These are phyloP conservation scores for Rhabdophis nuchalis DNA, from an alignment of 2,797 vertebrate species.

Conservation along the genomic window DNA sequence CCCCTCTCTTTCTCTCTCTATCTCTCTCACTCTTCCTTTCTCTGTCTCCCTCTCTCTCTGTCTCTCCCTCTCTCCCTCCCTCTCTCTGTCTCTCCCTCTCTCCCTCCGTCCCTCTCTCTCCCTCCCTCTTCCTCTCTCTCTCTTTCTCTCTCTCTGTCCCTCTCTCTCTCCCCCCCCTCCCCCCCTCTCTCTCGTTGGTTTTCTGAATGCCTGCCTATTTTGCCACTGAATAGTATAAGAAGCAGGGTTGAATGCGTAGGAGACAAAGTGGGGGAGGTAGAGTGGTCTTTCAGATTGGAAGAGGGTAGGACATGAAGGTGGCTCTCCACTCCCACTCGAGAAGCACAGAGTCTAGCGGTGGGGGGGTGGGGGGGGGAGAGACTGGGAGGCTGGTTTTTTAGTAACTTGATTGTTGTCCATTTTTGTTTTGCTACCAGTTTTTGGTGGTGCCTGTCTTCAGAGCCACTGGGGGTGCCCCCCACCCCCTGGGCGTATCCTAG, in stretches of 20 bases:
- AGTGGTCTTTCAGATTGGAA: neutral
- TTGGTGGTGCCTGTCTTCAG: neutral
- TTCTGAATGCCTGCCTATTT: neutral
- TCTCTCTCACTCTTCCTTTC: too few relatives aligned
- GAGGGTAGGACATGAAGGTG: neutral
- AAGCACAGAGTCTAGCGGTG: neutral
- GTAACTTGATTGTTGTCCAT: neutral
- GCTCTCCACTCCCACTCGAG: neutral
- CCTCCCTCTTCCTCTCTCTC: too few relatives aligned
- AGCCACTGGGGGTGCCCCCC: neutral
- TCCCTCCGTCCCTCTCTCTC: too few relatives aligned
- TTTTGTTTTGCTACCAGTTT: neutral
- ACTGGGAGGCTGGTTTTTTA: neutral
- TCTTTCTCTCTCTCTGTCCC: too few relatives aligned
- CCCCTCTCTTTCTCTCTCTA: neutral
- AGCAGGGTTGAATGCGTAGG: neutral
- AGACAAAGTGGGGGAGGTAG: neutral
- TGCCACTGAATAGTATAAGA: neutral
- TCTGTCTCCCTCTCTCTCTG: too few relatives aligned
- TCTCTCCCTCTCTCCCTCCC: too few relatives aligned
- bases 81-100: neutral
- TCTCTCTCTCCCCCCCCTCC: too few relatives aligned
- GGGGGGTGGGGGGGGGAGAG: fast-evolving
- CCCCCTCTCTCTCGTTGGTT: neutral
- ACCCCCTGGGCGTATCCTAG: neutral